A percentile compares a stretch with the other conserved stretches of the same genome.
Evolutionary conservation across 2,113 vertebrate genomes (phyloP).

Genomic region (Castor canadensis): DNA sequence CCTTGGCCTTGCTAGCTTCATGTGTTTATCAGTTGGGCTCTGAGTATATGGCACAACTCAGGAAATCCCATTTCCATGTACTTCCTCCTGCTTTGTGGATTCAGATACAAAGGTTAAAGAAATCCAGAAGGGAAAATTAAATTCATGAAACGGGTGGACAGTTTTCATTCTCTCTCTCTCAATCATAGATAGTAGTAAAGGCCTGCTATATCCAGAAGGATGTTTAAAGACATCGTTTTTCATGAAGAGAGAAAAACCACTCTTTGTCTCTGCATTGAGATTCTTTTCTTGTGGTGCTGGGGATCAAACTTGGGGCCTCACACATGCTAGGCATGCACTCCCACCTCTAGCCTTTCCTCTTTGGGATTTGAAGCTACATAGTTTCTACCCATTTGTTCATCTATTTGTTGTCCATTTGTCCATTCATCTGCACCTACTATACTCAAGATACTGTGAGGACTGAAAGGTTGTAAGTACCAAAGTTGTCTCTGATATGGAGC

Average conservation of each 20-base stretch:
- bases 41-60: background rate
- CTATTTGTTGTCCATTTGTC: background rate
- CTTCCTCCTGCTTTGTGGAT: slow-evolving; percentile 16
- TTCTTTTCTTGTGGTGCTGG: background rate
- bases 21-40: background rate
- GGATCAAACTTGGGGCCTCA: background rate
- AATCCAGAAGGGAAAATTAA: slow-evolving; percentile 40
- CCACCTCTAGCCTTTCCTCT: too few relatives aligned
- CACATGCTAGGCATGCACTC: background rate
- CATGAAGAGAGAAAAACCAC: background rate
- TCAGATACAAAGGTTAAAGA: slow-evolving; percentile 20
- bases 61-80: slow-evolving; percentile 41
- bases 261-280: background rate
- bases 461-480: background rate
- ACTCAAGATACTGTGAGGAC: background rate
- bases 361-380: background rate
- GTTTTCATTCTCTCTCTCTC: background rate
- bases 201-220: background rate
- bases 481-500: background rate
- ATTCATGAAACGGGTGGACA: slow-evolving; percentile 8
- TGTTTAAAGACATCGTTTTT: background rate
- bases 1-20: background rate
- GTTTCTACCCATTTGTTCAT: background rate
- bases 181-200: background rate
- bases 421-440: background rate